These are phyloP conservation scores for Triplophysa yarkandensis DNA, from an alignment of 2,797 vertebrate genomes.

Conservation along the genomic window DNA sequence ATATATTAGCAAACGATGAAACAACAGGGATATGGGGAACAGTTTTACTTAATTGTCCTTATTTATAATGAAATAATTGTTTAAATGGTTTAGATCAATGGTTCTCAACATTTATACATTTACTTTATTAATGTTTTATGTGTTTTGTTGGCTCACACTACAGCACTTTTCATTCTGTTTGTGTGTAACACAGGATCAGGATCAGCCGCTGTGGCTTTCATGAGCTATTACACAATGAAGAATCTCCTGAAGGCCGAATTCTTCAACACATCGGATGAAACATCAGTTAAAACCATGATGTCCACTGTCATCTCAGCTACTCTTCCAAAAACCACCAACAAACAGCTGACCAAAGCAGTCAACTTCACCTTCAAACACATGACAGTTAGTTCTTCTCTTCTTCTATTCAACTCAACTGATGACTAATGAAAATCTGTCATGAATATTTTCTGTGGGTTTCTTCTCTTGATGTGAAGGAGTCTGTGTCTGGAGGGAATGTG, in stretches of 20 bases:
- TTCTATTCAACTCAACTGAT: too few species aligned
- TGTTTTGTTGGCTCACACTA: too few species aligned
- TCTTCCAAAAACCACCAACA: conserved; percentile 16
- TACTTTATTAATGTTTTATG: too few species aligned
- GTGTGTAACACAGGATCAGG: background rate
- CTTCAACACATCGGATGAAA: background rate
- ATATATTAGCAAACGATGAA: too few species aligned
- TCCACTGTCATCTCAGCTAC: conserved; percentile 30
- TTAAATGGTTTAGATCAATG: too few species aligned
- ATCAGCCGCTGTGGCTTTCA: conserved; percentile 36
- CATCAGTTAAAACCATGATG: conserved; percentile 1
- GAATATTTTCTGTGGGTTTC: too few species aligned
- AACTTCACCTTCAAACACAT: conserved; percentile 44
- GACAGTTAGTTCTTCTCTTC: background rate
- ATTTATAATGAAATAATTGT: too few species aligned
- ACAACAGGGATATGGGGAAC: too few species aligned
- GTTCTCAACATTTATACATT: too few species aligned
- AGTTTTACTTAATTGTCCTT: too few species aligned
- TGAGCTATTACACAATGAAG: conserved; percentile 17
- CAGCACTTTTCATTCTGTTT: too few species aligned
- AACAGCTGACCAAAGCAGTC: conserved; percentile 21
- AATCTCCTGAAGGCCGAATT: conserved; percentile 29
- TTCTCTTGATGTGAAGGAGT: conserved; percentile 13
- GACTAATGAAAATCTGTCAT: too few species aligned
- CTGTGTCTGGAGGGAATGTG: background rate